These are phyloP conservation scores for Ceratina calcarata DNA, from an alignment of 1,140 invertebrate genomes.

Conservation along the genomic window DNA sequence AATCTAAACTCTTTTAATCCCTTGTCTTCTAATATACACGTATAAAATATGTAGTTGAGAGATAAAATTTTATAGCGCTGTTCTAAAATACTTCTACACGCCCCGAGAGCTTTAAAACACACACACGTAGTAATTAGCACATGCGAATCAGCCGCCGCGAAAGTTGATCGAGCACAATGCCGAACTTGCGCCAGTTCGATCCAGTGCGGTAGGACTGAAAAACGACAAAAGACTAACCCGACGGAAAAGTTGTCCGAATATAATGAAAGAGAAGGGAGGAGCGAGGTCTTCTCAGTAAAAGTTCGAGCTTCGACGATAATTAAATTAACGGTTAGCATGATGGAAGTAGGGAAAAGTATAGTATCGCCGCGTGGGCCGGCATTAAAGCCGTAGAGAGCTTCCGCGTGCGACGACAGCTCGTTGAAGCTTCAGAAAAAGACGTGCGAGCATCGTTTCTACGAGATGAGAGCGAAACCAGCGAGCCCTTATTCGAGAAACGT, in stretches of 20 bases:
- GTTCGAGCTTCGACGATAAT: constrained; percentile 59
- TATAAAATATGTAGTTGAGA: too few species aligned
- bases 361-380: constrained; percentile 57
- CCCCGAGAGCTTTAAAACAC: background rate
- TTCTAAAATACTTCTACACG: background rate
- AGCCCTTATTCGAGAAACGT: background rate
- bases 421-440: constrained; percentile 1
- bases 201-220: background rate
- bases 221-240: constrained; percentile 16
- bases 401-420: constrained; percentile 32
- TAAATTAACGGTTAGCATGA: constrained; percentile 58
- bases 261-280: constrained; percentile 35
- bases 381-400: constrained; percentile 65
- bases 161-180: constrained; percentile 38
- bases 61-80: too few species aligned
- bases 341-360: background rate
- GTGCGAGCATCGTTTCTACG: background rate
- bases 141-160: constrained; percentile 6
- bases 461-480: background rate
- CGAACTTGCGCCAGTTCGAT: constrained; percentile 1
- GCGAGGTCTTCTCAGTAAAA: constrained; percentile 25
- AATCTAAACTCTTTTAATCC: too few species aligned
- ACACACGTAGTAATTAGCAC: constrained; percentile 5
- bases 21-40: too few species aligned
- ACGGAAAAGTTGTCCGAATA: constrained; percentile 24